Conservation (phyloP, 2,113 vertebrate species). For the Neomonachus schauinslandi region DNA sequence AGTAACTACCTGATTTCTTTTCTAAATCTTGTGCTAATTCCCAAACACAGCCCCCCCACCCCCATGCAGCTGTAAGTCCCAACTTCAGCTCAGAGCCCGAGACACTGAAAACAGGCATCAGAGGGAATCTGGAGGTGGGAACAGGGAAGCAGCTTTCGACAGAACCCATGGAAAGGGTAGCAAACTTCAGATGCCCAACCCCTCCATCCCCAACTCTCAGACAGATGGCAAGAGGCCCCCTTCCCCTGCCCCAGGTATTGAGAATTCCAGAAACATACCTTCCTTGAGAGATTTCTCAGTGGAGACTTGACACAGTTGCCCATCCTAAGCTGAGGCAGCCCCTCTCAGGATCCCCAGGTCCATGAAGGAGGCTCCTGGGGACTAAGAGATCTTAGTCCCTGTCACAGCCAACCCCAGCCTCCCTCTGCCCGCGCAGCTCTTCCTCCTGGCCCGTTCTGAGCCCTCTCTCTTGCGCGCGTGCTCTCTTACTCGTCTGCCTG, state of each 20-base stretch:
- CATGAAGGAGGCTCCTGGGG: conserved; percentile 87
- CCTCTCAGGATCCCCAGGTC: conserved; percentile 81
- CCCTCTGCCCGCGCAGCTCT: conserved; percentile 10
- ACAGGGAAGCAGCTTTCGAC: not conserved
- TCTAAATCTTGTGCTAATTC: not conserved
- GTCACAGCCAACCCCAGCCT: conserved; percentile 80
- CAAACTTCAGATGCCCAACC: not conserved
- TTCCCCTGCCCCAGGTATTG: not conserved
- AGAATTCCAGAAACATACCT: conserved; percentile 91
- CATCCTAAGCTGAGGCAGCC: conserved; percentile 90
- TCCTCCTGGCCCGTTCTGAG: conserved; percentile 47
- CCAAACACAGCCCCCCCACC: not conserved
- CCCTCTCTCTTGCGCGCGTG: conserved; percentile 34
- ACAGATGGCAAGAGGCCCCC: not conserved
- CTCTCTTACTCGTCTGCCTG: conserved; percentile 63
- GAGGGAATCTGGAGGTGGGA: not conserved
- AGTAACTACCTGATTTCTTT: not conserved
- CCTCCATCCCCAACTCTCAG: not conserved
- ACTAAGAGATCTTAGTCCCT: conserved; percentile 78
- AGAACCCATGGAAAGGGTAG: not conserved
- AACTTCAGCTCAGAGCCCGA: not conserved
- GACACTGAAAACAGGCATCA: not conserved
- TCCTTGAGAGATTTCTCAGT: conserved; percentile 96
- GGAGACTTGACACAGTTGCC: conserved; percentile 99
- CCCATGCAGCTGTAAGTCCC: not conserved